A percentile compares a stretch with the other conserved stretches of the same genome.
phyloP scores from a whole-genome alignment of 1,140 invertebrate species.

The Calephelis virginiensis region DNA sequence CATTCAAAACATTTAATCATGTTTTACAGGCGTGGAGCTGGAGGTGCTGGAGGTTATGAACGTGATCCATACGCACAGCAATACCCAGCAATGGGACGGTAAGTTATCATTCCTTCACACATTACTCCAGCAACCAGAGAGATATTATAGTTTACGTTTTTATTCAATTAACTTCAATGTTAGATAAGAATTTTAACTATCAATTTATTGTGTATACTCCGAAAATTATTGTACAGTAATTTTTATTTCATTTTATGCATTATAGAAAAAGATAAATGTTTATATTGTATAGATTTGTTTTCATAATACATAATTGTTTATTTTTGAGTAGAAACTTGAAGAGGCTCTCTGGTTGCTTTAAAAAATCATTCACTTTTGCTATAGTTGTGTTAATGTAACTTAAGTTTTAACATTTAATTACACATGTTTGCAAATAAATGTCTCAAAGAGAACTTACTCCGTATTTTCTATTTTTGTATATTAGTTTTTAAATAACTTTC shows the following conservation, averaged over 20 bases:
- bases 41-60: conserved; percentile 57
- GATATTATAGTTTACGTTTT: not conserved
- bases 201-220: too few species aligned
- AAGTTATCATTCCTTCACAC: conserved; percentile 34
- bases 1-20: not conserved
- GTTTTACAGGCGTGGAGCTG: conserved; percentile 56
- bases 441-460: too few species aligned
- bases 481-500: too few species aligned
- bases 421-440: too few species aligned
- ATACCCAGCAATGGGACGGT: conserved; percentile 75
- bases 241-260: not conserved
- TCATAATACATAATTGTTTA: not conserved
- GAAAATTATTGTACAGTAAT: too few species aligned
- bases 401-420: too few species aligned
- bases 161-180: too few species aligned
- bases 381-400: too few species aligned
- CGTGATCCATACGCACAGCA: conserved; percentile 69
- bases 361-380: not conserved
- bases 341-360: conserved; percentile 19
- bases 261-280: not conserved
- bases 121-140: conserved; percentile 31
- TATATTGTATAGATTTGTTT: not conserved
- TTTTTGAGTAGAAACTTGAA: not conserved
- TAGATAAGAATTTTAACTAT: too few species aligned
- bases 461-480: too few species aligned